Percentiles rank a stretch among this genome's conserved stretches.
These are phyloP conservation scores for Ammospiza caudacuta DNA, from an alignment of 2,113 vertebrate species.

Conservation along the genomic window DNA sequence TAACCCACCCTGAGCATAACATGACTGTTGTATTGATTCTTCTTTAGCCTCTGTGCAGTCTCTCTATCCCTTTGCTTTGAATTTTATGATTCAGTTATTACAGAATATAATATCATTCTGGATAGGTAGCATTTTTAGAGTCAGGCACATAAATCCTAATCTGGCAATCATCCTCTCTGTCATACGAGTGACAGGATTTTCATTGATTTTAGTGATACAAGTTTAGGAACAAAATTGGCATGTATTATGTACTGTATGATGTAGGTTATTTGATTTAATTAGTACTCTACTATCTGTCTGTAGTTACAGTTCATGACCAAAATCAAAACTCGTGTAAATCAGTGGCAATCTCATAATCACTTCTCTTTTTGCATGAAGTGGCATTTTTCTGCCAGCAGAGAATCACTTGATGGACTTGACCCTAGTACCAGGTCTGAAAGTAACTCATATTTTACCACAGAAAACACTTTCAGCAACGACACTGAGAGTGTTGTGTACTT, in stretches of 20 bases:
- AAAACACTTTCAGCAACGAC: not conserved
- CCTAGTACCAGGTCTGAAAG: not conserved
- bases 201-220: not conserved
- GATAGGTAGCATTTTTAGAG: slow-evolving; percentile 21
- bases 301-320: not conserved
- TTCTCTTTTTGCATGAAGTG: not conserved
- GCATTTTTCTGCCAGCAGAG: not conserved
- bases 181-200: not conserved
- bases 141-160: slow-evolving; percentile 30
- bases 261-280: not conserved
- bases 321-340: not conserved
- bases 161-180: not conserved
- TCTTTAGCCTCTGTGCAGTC: slow-evolving; percentile 28
- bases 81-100: slow-evolving; percentile 40
- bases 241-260: not conserved
- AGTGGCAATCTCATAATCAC: not conserved
- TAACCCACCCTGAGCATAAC: not conserved
- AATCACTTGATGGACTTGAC: not conserved
- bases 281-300: not conserved
- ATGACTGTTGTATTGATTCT: slow-evolving; percentile 34
- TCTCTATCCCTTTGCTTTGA: not conserved
- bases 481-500: not conserved
- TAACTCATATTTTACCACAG: not conserved
- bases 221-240: not conserved
- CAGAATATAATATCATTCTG: not conserved